Percentiles rank a stretch among this genome's conserved stretches.
Evolutionary conservation across 2,113 vertebrate species (phyloP).

Genomic region (Rhipidura dahli): DNA sequence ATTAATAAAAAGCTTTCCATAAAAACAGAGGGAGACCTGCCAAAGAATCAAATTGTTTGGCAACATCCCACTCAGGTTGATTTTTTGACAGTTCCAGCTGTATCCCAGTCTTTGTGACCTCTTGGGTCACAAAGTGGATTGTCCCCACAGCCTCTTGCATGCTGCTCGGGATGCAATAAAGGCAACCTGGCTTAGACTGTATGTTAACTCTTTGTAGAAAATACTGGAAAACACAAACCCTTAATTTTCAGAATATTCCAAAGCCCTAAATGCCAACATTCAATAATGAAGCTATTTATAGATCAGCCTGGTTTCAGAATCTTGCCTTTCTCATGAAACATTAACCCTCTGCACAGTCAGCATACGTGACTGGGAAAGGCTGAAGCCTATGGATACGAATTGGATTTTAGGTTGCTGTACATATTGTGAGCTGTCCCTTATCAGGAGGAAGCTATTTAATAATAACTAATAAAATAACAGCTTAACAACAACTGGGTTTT

Average conservation of each 20-base stretch:
- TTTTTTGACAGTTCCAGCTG: background rate
- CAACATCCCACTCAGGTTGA: background rate
- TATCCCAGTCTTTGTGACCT: background rate
- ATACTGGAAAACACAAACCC: background rate
- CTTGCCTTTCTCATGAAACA: background rate
- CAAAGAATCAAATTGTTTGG: background rate
- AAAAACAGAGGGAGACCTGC: background rate
- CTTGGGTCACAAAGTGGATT: background rate
- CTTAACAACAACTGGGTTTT: background rate
- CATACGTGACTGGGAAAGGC: background rate
- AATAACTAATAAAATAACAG: slow-evolving; percentile 9
- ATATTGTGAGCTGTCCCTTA: background rate
- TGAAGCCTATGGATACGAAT: background rate
- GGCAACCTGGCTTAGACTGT: background rate
- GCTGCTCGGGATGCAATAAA: background rate
- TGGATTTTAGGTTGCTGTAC: background rate
- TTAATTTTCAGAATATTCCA: background rate
- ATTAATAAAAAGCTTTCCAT: background rate
- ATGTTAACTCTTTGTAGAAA: background rate
- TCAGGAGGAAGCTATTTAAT: slow-evolving; percentile 13
- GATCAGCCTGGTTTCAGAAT: background rate
- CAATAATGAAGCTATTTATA: background rate
- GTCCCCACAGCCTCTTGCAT: background rate
- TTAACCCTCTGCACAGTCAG: background rate
- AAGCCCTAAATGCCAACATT: background rate